A percentile compares a stretch with the other conserved stretches of the same genome.
These are phyloP conservation scores for Amiota minor DNA, from an alignment of 2,888 invertebrate genomes.

Conservation along the genomic window DNA sequence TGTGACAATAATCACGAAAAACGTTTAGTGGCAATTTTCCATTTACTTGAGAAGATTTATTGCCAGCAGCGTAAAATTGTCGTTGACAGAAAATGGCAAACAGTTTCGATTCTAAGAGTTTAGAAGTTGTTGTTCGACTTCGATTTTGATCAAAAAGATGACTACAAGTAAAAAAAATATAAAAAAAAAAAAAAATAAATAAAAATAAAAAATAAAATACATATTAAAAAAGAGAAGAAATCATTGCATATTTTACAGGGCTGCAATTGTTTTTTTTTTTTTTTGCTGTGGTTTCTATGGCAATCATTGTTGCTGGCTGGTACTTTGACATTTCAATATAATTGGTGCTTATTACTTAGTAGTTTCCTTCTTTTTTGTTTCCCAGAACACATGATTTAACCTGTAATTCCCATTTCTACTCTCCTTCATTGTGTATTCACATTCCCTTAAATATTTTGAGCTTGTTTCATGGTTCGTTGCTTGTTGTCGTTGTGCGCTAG, in stretches of 20 bases:
- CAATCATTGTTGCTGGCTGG: no score
- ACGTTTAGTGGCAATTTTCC: slow-evolving; percentile 58
- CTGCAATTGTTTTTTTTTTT: not conserved
- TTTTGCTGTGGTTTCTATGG: no score
- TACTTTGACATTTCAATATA: no score
- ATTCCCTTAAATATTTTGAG: not conserved
- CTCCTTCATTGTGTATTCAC: not conserved
- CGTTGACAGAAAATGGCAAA: not conserved
- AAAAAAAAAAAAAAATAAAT: not conserved
- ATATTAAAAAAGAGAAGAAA: not conserved
- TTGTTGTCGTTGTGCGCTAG: slow-evolving; percentile 34
- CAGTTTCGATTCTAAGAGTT: not conserved
- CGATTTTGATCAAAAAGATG: not conserved
- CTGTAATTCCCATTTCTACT: no score
- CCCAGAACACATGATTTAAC: no score
- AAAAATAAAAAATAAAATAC: not conserved
- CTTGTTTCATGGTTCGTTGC: slow-evolving; percentile 58
- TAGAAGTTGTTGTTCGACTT: not conserved
- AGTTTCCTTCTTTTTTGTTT: no score
- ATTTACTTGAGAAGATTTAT: slow-evolving; percentile 22
- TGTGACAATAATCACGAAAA: slow-evolving; percentile 45
- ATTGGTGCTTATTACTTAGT: no score
- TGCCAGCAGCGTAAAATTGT: slow-evolving; percentile 7
- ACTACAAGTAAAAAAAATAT: not conserved
- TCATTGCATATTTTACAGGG: not conserved